These are phyloP conservation scores for Ctenomys sociabilis DNA, from an alignment of 2,113 vertebrate genomes.

Conservation along the genomic window DNA sequence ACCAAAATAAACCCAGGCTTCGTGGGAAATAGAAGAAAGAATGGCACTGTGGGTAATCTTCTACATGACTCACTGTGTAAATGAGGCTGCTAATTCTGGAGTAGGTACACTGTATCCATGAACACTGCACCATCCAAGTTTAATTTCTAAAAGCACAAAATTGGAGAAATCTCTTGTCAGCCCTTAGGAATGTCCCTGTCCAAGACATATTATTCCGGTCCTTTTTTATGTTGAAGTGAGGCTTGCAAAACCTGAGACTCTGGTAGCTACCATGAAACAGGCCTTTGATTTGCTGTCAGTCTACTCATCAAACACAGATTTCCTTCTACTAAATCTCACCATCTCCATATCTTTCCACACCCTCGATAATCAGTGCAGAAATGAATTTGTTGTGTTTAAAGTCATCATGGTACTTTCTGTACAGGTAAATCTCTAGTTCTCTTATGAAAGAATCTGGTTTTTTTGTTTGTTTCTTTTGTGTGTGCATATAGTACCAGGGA, in stretches of 20 bases:
- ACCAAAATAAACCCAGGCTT: neutral
- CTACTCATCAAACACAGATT: neutral
- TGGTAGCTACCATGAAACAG: accelerated
- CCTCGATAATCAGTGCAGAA: neutral
- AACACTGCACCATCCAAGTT: neutral
- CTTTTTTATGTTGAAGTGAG: neutral
- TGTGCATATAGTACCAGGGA: too few species aligned
- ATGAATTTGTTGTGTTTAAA: neutral
- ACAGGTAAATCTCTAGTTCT: neutral
- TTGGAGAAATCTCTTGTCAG: neutral
- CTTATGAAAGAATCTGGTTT: neutral
- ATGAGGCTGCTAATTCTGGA: neutral
- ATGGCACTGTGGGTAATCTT: neutral
- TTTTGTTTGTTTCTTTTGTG: too few species aligned
- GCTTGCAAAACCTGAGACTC: neutral
- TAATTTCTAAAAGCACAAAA: neutral
- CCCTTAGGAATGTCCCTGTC: neutral
- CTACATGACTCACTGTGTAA: neutral
- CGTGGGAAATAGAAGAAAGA: neutral
- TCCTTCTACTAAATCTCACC: neutral
- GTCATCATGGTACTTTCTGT: neutral
- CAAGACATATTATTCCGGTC: neutral
- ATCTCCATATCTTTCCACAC: neutral
- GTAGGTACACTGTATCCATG: neutral
- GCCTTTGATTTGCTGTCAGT: accelerated